These are phyloP conservation scores for Gryllus bimaculatus DNA, from an alignment of 1,140 invertebrate genomes.

Conservation along the genomic window DNA sequence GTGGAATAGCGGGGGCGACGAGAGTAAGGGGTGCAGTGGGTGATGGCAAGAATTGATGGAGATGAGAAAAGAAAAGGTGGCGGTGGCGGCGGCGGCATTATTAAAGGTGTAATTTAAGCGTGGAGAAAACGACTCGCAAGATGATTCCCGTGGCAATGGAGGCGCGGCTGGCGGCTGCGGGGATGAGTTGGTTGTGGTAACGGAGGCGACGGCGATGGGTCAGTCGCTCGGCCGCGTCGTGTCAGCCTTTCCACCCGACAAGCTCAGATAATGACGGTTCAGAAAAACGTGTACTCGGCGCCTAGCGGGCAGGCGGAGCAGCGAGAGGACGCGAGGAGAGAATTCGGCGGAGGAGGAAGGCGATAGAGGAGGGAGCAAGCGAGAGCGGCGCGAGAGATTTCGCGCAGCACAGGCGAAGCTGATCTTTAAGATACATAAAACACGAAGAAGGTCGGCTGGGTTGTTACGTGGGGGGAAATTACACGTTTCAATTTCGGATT, in stretches of 20 bases:
- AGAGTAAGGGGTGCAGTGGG: no score
- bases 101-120: background rate
- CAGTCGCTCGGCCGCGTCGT: background rate
- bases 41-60: background rate
- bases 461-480: background rate
- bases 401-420: background rate
- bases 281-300: background rate
- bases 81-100: background rate
- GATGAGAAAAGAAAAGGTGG: background rate
- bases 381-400: background rate
- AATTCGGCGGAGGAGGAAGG: background rate
- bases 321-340: background rate
- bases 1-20: background rate
- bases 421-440: slow-evolving; percentile 2
- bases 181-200: no score
- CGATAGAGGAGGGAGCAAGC: background rate
- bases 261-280: background rate
- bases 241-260: background rate
- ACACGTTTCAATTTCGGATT: slow-evolving; percentile 4
- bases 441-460: background rate
- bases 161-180: no score
- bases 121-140: no score
- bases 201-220: no score
- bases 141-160: no score
- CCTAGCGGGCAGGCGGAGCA: background rate